Conservation (phyloP, 2,888 invertebrate genomes). For the Nymphalis c-album region DNA sequence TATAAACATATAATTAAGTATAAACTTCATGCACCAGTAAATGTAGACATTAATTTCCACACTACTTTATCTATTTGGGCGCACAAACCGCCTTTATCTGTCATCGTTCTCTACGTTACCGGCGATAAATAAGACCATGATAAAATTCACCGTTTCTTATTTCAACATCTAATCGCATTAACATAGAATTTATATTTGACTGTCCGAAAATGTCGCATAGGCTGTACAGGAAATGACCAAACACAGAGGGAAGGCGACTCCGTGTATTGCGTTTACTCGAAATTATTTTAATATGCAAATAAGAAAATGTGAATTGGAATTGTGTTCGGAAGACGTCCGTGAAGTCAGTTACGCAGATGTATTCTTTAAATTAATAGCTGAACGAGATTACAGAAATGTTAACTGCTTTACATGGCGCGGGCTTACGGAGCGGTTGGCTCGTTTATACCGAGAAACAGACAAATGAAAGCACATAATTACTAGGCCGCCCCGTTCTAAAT, state of each 20-base stretch:
- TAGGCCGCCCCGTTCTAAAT: conserved; percentile 78
- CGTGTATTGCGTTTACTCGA: conserved; percentile 79
- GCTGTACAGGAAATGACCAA: conserved; percentile 50
- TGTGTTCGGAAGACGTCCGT: conserved; percentile 66
- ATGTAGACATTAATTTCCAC: conserved; percentile 82
- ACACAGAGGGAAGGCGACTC: conserved; percentile 67
- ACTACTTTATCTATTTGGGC: conserved; percentile 82
- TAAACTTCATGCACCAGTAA: conserved; percentile 82
- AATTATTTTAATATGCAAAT: conserved; percentile 82
- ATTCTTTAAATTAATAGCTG: conserved; percentile 81
- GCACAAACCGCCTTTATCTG: conserved; percentile 80
- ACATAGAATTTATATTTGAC: conserved; percentile 58
- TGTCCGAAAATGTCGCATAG: conserved; percentile 48
- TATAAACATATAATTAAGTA: conserved; percentile 80
- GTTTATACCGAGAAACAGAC: conserved; percentile 78
- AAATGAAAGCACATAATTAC: conserved; percentile 82
- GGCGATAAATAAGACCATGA: conserved; percentile 60
- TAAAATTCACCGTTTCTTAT: conserved; percentile 47
- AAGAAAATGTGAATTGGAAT: conserved; percentile 80
- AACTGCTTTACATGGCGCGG: conserved; percentile 79
- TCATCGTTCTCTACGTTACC: conserved; percentile 69
- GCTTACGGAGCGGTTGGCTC: conserved; percentile 70
- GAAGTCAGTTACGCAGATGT: conserved; percentile 77
- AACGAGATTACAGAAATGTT: conserved; percentile 79
- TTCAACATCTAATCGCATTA: conserved; percentile 49